Percentiles rank a stretch among this genome's conserved stretches.
phyloP scores from a whole-genome alignment of 2,113 vertebrate genomes.

The Parotia lawesii region DNA sequence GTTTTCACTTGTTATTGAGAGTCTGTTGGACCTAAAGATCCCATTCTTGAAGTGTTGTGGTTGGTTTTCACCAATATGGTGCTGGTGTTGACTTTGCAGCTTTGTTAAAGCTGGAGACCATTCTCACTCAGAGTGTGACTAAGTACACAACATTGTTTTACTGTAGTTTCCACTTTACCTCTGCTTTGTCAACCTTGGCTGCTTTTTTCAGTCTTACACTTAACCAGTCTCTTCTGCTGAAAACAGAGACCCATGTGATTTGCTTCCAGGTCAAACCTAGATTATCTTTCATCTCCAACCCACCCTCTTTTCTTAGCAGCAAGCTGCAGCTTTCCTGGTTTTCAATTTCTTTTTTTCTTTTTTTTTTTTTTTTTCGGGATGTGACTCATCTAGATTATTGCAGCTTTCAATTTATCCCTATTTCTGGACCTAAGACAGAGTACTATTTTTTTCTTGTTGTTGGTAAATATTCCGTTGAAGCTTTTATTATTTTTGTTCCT shows the following conservation, averaged over 20 bases:
- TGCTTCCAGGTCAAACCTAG: neutral
- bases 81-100: neutral
- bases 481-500: neutral
- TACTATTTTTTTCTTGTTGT: no score
- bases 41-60: neutral
- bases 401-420: neutral
- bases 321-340: neutral
- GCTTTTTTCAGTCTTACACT: neutral
- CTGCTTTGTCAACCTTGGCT: neutral
- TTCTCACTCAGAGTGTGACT: neutral
- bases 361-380: neutral
- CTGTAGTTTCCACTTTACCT: neutral
- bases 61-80: neutral
- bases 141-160: neutral
- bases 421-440: neutral
- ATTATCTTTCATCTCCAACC: neutral
- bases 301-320: neutral
- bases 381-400: neutral
- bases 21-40: neutral
- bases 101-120: neutral
- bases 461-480: neutral
- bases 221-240: neutral
- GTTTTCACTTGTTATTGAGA: neutral
- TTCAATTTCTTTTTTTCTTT: neutral
- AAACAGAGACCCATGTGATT: neutral